These are phyloP conservation scores for Lasius platythorax DNA, from an alignment of 2,888 invertebrate genomes.

Conservation along the genomic window DNA sequence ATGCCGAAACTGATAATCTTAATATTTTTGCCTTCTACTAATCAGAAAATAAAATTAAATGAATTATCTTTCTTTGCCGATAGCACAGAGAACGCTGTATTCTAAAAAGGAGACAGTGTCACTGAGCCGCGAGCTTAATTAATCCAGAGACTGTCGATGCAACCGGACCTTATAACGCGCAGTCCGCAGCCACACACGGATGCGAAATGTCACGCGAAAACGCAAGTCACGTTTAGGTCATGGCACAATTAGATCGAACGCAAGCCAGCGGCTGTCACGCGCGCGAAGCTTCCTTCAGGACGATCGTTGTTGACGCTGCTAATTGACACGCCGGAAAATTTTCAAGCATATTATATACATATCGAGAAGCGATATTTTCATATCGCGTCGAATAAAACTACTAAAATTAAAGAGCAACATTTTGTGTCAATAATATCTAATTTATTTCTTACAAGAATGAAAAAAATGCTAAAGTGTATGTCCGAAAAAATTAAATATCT, in stretches of 20 bases:
- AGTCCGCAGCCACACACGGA: constrained; percentile 42
- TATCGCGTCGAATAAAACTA: constrained; percentile 7
- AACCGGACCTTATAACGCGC: constrained; percentile 36
- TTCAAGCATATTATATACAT: background rate
- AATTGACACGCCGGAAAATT: constrained; percentile 36
- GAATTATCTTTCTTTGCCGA: background rate
- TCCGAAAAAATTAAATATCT: background rate
- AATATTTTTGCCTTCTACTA: background rate
- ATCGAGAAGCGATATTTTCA: background rate
- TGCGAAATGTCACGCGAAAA: constrained; percentile 55
- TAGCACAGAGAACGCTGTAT: background rate
- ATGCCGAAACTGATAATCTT: background rate
- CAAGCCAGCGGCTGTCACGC: constrained; percentile 39
- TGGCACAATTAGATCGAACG: constrained; percentile 56
- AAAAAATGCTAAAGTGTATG: background rate
- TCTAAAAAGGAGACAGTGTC: constrained; percentile 34
- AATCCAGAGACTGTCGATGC: constrained; percentile 41
- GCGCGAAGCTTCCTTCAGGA: constrained; percentile 49
- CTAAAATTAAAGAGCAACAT: background rate
- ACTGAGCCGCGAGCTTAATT: constrained; percentile 36
- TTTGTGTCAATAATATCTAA: background rate
- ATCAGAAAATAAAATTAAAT: background rate
- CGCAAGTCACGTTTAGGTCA: constrained; percentile 57
- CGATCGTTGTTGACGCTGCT: constrained; percentile 26
- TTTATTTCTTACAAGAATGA: background rate